Evolutionary conservation across 2,797 vertebrate genomes (phyloP).

Genomic region (Thaleichthys pacificus): DNA sequence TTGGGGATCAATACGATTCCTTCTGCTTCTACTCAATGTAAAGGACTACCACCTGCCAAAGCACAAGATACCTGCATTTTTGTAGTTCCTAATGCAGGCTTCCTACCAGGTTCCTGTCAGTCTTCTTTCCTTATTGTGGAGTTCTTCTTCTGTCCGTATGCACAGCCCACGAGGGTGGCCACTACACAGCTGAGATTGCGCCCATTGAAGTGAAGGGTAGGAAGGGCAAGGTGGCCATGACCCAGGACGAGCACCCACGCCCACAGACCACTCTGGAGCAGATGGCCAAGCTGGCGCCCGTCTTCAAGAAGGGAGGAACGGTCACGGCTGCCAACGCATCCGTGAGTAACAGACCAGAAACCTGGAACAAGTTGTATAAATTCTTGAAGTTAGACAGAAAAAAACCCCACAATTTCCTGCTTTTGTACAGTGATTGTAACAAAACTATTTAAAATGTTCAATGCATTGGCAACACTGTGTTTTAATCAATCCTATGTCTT

Average conservation of each 20-base stretch:
- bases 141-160: neutral
- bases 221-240: conserved; percentile 86
- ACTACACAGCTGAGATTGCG: conserved; percentile 86
- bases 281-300: conserved; percentile 82
- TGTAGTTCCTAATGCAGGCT: neutral
- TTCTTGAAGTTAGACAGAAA: too few relatives aligned
- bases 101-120: too few relatives aligned
- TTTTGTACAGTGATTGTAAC: neutral
- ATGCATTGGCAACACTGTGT: neutral
- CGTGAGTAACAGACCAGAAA: conserved; percentile 68
- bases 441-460: neutral
- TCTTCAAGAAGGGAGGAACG: conserved; percentile 94
- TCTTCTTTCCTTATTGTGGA: neutral
- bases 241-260: conserved; percentile 89
- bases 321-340: conserved; percentile 96
- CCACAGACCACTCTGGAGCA: conserved; percentile 91
- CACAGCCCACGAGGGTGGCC: conserved; percentile 86
- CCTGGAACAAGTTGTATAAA: too few relatives aligned
- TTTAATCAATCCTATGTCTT: neutral
- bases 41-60: neutral
- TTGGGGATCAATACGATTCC: too few relatives aligned
- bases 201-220: conserved; percentile 89
- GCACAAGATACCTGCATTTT: neutral
- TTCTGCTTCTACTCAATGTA: too few relatives aligned
- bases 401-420: neutral